phyloP scores from a whole-genome alignment of 1,140 invertebrate species.

The Lasaia peninsularis region DNA sequence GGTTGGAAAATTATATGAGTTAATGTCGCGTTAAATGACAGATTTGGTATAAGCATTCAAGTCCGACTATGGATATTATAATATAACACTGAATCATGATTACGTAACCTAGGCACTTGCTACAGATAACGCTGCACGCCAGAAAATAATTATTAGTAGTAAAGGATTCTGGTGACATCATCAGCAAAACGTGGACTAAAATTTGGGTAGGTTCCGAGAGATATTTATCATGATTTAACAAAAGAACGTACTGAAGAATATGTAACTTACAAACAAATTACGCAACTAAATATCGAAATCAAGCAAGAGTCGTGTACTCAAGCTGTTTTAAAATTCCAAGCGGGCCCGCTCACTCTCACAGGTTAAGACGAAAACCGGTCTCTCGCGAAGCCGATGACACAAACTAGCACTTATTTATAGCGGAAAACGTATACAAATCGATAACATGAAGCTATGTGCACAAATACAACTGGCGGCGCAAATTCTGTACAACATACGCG shows the following conservation, averaged over 20 bases:
- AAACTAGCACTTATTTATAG: slow-evolving; percentile 73
- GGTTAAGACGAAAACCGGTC: slow-evolving; percentile 57
- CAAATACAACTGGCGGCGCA: slow-evolving; percentile 40
- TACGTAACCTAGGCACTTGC: slow-evolving; percentile 24
- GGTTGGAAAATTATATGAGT: too few species aligned
- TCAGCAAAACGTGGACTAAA: slow-evolving; percentile 18
- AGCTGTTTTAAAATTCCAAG: slow-evolving; percentile 47
- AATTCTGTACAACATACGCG: slow-evolving; percentile 26
- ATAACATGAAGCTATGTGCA: slow-evolving; percentile 52
- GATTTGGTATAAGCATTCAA: background rate
- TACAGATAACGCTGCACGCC: background rate
- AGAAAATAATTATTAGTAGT: background rate
- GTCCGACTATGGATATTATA: background rate
- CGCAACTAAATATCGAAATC: slow-evolving; percentile 46
- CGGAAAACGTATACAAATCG: slow-evolving; percentile 73
- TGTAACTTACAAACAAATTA: slow-evolving; percentile 44
- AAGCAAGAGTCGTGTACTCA: slow-evolving; percentile 32
- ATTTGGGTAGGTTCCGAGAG: too few species aligned
- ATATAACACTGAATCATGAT: slow-evolving; percentile 1
- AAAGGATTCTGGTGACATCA: background rate
- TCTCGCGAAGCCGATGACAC: slow-evolving; percentile 52
- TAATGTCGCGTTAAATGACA: too few species aligned
- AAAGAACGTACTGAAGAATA: slow-evolving; percentile 5
- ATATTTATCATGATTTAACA: slow-evolving; percentile 2
- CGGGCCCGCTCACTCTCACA: slow-evolving; percentile 47